Conservation (phyloP, 1,140 invertebrate genomes). For the Leptinotarsa undecemlineata region DNA sequence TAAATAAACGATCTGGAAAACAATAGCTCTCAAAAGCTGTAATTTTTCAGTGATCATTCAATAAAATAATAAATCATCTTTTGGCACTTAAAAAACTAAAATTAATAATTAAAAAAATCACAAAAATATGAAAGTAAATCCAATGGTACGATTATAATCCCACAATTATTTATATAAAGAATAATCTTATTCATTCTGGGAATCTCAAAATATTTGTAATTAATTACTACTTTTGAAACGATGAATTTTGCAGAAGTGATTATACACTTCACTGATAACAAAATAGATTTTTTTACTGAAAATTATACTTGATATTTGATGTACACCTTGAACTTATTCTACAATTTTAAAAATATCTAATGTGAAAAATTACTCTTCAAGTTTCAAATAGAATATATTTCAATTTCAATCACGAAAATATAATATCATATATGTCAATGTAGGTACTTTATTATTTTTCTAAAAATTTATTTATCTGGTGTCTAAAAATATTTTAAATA, state of each 20-base stretch:
- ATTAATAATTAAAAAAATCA: slow-evolving; percentile 10
- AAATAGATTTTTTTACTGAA: slow-evolving; percentile 3
- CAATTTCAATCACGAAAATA: slow-evolving; percentile 42
- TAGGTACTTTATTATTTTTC: slow-evolving; percentile 31
- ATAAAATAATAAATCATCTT: slow-evolving; percentile 12
- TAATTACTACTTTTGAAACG: not conserved
- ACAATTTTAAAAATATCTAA: slow-evolving; percentile 11
- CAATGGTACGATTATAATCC: too few species aligned
- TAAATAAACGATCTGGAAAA: slow-evolving; percentile 14
- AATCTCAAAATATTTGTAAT: too few species aligned
- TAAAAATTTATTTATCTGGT: slow-evolving; percentile 33
- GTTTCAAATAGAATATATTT: slow-evolving; percentile 34
- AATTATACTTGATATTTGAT: slow-evolving; percentile 1
- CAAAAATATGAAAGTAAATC: not conserved
- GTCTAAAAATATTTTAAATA: slow-evolving; percentile 42
- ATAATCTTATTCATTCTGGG: too few species aligned
- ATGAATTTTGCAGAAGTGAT: not conserved
- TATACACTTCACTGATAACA: not conserved
- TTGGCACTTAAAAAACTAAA: slow-evolving; percentile 13
- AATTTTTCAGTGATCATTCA: not conserved
- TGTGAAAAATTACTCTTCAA: slow-evolving; percentile 29
- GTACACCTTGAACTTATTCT: not conserved
- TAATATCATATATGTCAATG: slow-evolving; percentile 36
- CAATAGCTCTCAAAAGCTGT: not conserved
- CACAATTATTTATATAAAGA: too few species aligned